Base-by-base conservation (phyloP, 2,113 vertebrate genomes). In the Ammodytes dubius region DNA sequence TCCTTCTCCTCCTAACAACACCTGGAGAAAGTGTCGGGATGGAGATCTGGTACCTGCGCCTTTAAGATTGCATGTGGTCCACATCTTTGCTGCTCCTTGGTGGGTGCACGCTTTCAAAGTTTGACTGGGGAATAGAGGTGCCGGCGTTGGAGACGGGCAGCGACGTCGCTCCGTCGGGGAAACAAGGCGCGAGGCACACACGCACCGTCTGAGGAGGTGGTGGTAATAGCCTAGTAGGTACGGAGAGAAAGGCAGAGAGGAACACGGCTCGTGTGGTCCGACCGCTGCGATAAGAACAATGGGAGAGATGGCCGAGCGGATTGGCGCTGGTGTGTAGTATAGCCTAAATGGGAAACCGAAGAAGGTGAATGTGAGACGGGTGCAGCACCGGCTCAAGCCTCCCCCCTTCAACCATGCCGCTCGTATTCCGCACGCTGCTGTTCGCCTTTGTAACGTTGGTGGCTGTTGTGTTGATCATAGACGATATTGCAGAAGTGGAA, bases 401-500 rank as follows among this genome's bases (percentile, higher is more conserved):
- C 35, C 67, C 7, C 42, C 64, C 45, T 66, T 70, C 83, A 92
- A 92, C 91, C 96, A 97, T 97, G 97, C 94, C 94, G 93, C 95
- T 96, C 76, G 94, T 95, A 70, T 94, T 96, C 86, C 95, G 96
- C 90, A 91, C 95, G 92, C 95, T 97, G 95, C 81, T 97, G 87
- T 95, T 98, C 91, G 97, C 93, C 69, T 92, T 95, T 80, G 94
- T 97, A 76, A 95, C 96, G 70, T 92, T 97, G 79, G 93, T 98
- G 17, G 96, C 96, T 66, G 90, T 97, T 60, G 94, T 97, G 79
- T 89, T 98, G 57, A 95, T 98, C 64, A 91, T 98, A 84, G 96
- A 95, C 3, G 97, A 98, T 94, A 96, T 98, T 76, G 95, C 97
- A 73, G 94, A 98, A 96, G 96, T 98, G 88, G 95, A 97, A 81